Base-by-base conservation (phyloP, 37 sponge, comb jelly and placozoan genomes). In the Diacarnus erythraeanus region DNA sequence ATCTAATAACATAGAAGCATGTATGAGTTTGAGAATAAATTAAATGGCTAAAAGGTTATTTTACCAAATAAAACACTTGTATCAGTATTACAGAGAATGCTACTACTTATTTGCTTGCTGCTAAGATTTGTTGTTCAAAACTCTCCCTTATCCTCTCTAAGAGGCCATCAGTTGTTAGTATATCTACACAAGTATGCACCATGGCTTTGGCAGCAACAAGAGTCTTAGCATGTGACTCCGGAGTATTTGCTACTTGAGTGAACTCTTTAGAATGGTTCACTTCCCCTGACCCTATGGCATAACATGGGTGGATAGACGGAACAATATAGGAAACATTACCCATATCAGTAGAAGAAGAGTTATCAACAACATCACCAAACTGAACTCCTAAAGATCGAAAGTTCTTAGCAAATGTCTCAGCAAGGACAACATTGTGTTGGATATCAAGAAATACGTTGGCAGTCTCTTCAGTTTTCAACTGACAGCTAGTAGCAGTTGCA, bases 291-390 rank as follows among this genome's bases (percentile, higher is more conserved):
- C 86, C 86, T 57, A 95, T 83, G 31, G 42, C 27, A 56, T 69
- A 95, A 72, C 64, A 83, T 29, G 94, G 91, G 39, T 95, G 96
- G 39, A 95, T 93, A 18, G 85, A 77, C 15, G 96, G 96, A 30
- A 93, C 86, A 38, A 76, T 44, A 42, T 89, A 71, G 0, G 96
- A 95, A 30, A 95, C 90, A 74, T 95, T 92, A 9, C 96, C 94
- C 96, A 95, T 95, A 66, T 95, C 96, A 35, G 96, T 95, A 23
- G 96, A 95, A 0, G 77, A 90, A 43, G 67, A 59, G 35, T 35
- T 9, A 0, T 66, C 47, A 9, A 26, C 82, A 25, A 26, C 40
- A 0, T 41, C 15, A 23, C 31, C 67, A 0, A 54, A n/a, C 8
- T 76, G 59, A 0, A 73, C 37, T 15, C 63, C 78, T 30, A 94